phyloP scores from a whole-genome alignment of 2,113 vertebrate genomes.

The Hippocampus guttulatus region DNA sequence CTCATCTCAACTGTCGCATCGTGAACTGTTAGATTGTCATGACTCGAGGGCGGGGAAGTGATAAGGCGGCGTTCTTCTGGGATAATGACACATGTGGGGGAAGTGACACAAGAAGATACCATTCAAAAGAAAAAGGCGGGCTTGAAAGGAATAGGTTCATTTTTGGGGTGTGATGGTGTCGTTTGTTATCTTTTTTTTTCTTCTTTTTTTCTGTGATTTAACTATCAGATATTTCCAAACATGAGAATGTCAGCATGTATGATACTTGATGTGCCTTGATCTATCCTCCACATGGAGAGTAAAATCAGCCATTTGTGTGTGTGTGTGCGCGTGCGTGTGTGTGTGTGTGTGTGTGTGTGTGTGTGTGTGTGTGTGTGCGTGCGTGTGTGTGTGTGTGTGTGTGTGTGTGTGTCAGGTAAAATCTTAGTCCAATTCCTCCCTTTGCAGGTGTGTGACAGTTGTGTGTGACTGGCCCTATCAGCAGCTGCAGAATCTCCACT shows the following conservation, averaged over 20 bases:
- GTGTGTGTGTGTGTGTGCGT: neutral
- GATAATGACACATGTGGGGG: conserved; percentile 19
- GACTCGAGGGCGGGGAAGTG: conserved; percentile 4
- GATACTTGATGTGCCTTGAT: neutral
- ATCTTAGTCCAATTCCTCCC: neutral
- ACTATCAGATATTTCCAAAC: neutral
- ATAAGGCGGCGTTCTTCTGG: conserved; percentile 47
- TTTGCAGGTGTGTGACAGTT: conserved; percentile 42
- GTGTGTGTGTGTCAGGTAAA: neutral
- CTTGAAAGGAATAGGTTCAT: neutral
- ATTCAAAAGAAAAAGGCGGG: conserved; percentile 37
- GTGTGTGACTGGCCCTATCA: conserved; percentile 14
- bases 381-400: too few species aligned
- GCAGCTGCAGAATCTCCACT: conserved; percentile 32
- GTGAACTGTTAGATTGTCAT: neutral
- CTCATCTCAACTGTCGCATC: neutral
- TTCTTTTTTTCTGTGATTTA: too few species aligned
- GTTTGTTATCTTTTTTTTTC: too few species aligned
- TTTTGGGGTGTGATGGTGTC: neutral
- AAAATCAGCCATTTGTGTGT: neutral
- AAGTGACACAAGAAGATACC: conserved; percentile 29
- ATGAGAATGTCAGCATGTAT: neutral
- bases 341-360: neutral
- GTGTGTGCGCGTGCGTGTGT: too few species aligned
- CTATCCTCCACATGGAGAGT: neutral